Evolutionary conservation across 2,888 invertebrate species (phyloP).

Genomic region (Dasysyrphus tricinctus): DNA sequence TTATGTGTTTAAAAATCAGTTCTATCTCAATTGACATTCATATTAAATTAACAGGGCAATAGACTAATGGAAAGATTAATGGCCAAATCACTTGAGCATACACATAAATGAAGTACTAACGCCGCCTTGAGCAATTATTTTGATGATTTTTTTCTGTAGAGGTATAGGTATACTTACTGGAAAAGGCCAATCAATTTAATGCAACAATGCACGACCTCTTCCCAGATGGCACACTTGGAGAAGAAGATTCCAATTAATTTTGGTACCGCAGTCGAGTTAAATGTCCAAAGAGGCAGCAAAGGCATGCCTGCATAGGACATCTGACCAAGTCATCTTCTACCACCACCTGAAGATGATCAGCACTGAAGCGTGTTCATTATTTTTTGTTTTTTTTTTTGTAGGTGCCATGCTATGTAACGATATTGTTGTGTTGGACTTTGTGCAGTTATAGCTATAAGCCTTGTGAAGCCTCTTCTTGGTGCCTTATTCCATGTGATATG

Average conservation of each 20-base stretch:
- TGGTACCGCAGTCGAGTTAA: background rate
- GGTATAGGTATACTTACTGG: constrained; percentile 4
- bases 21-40: constrained; percentile 24
- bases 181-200: constrained; percentile 63
- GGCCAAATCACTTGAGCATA: constrained; percentile 48
- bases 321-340: constrained; percentile 41
- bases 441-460: background rate
- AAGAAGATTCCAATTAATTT: constrained; percentile 54
- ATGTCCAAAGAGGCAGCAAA: background rate
- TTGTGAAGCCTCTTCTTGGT: constrained; percentile 35
- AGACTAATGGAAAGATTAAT: constrained; percentile 63
- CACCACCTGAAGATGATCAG: constrained; percentile 42
- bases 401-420: constrained; percentile 11
- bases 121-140: constrained; percentile 64
- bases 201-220: constrained; percentile 52
- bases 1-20: background rate
- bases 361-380: constrained; percentile 44
- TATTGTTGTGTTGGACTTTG: constrained; percentile 5
- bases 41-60: constrained; percentile 31
- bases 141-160: constrained; percentile 43
- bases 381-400: constrained; percentile 5
- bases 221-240: constrained; percentile 15
- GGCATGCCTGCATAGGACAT: background rate
- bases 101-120: constrained; percentile 64
- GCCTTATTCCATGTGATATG: constrained; percentile 57